Evolutionary conservation across 2,797 vertebrate genomes (phyloP).

Genomic region (Siniperca scherzeri): DNA sequence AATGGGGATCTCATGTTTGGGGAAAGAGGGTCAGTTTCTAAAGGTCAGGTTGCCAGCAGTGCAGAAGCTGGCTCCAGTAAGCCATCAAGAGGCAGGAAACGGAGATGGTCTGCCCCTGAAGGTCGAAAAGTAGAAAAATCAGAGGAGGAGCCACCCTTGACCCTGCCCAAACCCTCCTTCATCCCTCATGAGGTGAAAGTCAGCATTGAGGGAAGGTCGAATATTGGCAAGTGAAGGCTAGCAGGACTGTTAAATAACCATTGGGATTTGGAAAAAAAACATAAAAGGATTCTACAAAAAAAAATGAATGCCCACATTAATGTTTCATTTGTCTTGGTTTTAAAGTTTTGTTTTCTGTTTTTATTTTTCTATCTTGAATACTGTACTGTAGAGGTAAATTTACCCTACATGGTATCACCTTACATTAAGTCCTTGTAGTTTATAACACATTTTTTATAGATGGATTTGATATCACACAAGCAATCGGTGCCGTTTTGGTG

Average conservation of each 20-base stretch:
- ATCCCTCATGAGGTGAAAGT: slow-evolving; percentile 99
- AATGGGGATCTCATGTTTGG: slow-evolving; percentile 93
- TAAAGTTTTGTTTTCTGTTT: slow-evolving; percentile 69
- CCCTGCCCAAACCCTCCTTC: slow-evolving; percentile 97
- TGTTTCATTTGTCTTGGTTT: slow-evolving; percentile 85
- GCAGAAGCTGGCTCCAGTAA: slow-evolving; percentile 84
- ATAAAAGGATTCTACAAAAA: slow-evolving; percentile 67
- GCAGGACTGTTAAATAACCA: slow-evolving; percentile 73
- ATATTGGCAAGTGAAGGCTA: slow-evolving; percentile 94
- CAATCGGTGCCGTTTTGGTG: slow-evolving; percentile 87
- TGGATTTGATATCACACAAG: slow-evolving; percentile 90
- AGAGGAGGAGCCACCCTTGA: slow-evolving; percentile 95
- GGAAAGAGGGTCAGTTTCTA: slow-evolving; percentile 78
- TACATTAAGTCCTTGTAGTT: slow-evolving; percentile 91
- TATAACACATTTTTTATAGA: slow-evolving; percentile 90
- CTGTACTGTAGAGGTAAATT: slow-evolving; percentile 94
- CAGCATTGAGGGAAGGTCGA: slow-evolving; percentile 99
- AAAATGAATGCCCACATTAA: slow-evolving; percentile 74
- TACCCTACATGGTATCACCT: slow-evolving; percentile 93
- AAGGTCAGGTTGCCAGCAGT: slow-evolving; percentile 84
- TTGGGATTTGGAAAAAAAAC: slow-evolving; percentile 54
- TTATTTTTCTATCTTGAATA: slow-evolving; percentile 90
- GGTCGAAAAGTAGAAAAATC: slow-evolving; percentile 95
- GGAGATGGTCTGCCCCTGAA: slow-evolving; percentile 98
- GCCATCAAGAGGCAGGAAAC: slow-evolving; percentile 89